Percentiles rank a stretch among this genome's conserved stretches.
Evolutionary conservation across 2,113 vertebrate species (phyloP).

Genomic region (Cochlearius cochlearius): DNA sequence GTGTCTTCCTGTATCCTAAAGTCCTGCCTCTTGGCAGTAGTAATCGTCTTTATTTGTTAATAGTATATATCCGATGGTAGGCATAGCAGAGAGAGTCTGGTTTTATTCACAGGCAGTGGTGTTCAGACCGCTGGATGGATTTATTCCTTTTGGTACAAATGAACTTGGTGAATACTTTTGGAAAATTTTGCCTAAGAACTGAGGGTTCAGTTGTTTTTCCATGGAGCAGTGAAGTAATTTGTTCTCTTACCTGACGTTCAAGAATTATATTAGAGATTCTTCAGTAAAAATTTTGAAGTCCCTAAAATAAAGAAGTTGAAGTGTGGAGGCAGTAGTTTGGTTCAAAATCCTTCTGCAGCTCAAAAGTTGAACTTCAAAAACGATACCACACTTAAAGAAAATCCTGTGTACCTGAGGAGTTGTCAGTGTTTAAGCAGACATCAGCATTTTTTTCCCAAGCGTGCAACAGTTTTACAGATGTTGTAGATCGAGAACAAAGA

Average conservation of each 20-base stretch:
- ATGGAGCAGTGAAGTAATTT: neutral
- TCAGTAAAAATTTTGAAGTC: neutral
- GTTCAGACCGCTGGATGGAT: neutral
- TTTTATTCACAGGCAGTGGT: neutral
- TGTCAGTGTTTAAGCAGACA: constrained; percentile 1
- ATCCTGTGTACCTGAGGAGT: neutral
- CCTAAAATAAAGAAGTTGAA: neutral
- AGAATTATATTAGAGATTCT: neutral
- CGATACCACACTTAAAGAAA: fast-evolving
- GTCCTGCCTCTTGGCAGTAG: neutral
- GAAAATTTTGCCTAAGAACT: neutral
- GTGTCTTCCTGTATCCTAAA: neutral
- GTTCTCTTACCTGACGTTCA: neutral
- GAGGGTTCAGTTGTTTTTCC: neutral
- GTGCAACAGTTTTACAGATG: constrained; percentile 40
- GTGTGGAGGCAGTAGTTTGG: neutral
- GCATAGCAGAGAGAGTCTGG: neutral
- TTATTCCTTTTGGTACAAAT: neutral
- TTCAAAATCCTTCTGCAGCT: neutral
- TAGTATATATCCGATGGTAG: neutral
- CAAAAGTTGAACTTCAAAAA: neutral
- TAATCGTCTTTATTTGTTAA: neutral
- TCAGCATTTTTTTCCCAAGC: constrained; percentile 11
- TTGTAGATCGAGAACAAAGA: constrained; percentile 25
- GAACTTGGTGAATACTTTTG: neutral